Percentiles rank a stretch among this genome's conserved stretches.
These are phyloP conservation scores for Anadara kagoshimensis DNA, from an alignment of 1,140 invertebrate species.

Conservation along the genomic window DNA sequence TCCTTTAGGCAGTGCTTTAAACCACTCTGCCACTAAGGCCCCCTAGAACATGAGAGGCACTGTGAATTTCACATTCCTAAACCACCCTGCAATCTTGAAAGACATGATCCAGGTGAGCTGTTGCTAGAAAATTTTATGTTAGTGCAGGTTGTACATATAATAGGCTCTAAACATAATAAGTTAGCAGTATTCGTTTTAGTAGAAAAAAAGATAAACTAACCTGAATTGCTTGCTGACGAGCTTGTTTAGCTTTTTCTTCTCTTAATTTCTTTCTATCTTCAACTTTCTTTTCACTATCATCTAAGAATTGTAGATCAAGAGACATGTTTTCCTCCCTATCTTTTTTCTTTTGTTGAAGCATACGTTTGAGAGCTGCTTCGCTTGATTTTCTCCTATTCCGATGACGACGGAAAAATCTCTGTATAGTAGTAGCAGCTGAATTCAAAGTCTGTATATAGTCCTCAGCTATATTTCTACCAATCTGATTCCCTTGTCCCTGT, in stretches of 20 bases:
- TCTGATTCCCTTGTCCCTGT: conserved; percentile 35
- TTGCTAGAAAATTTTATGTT: too few species aligned
- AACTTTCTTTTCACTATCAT: conserved; percentile 43
- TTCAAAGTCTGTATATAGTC: conserved; percentile 68
- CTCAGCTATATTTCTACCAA: conserved; percentile 55
- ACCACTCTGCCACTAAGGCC: too few species aligned
- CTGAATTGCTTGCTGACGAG: conserved; percentile 68
- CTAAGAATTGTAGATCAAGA: conserved; percentile 40
- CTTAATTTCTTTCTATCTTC: conserved; percentile 63
- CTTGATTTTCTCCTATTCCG: not conserved
- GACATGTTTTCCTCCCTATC: conserved; percentile 40
- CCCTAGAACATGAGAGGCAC: too few species aligned
- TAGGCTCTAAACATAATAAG: too few species aligned
- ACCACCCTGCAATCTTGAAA: too few species aligned
- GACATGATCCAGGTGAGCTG: too few species aligned
- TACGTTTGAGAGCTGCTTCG: conserved; percentile 64
- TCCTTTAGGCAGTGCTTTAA: too few species aligned
- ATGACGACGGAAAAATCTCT: conserved; percentile 50
- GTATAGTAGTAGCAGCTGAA: conserved; percentile 67
- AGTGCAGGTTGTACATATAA: too few species aligned
- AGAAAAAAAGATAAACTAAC: conserved; percentile 40
- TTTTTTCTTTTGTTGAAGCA: conserved; percentile 65
- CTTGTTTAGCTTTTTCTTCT: conserved; percentile 67
- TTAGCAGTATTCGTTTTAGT: too few species aligned
- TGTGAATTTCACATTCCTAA: too few species aligned